Percentiles rank a stretch among this genome's conserved stretches.
Conservation (phyloP, 2,797 vertebrate genomes). For the Sebastes taczanowskii region DNA sequence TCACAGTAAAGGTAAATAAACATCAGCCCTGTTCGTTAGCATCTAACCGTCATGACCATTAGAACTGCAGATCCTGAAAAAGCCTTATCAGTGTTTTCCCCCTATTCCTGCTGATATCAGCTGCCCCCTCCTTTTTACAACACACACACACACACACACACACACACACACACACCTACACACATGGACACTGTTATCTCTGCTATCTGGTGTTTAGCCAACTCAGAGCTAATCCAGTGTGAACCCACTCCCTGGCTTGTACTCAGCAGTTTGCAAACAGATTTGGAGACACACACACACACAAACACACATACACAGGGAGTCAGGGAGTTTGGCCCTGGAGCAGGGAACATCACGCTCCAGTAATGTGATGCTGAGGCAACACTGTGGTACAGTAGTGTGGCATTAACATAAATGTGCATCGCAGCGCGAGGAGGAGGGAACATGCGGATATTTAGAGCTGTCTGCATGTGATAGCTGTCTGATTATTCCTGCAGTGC, state of each 20-base stretch:
- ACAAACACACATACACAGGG: slow-evolving; percentile 40
- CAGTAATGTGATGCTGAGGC: slow-evolving; percentile 80
- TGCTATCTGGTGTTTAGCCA: slow-evolving; percentile 78
- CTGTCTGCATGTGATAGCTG: slow-evolving; percentile 53
- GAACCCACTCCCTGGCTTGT: slow-evolving; percentile 74
- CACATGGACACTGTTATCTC: slow-evolving; percentile 64
- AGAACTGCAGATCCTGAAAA: slow-evolving; percentile 59
- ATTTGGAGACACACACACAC: slow-evolving; percentile 52
- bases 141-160: slow-evolving; percentile 30
- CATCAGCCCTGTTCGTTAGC: slow-evolving; percentile 41
- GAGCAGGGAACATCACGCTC: slow-evolving; percentile 81
- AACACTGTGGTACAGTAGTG: slow-evolving; percentile 61
- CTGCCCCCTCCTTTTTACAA: slow-evolving; percentile 16
- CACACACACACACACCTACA: slow-evolving; percentile 30
- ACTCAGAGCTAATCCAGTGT: slow-evolving; percentile 79
- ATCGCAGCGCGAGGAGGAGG: slow-evolving; percentile 45
- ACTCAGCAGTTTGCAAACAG: slow-evolving; percentile 81
- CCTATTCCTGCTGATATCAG: slow-evolving; percentile 75
- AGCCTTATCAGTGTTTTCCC: slow-evolving; percentile 73
- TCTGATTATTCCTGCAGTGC: slow-evolving; percentile 45
- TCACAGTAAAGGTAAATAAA: slow-evolving; percentile 46
- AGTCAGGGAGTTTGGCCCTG: slow-evolving; percentile 68
- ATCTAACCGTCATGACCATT: slow-evolving; percentile 54
- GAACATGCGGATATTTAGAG: slow-evolving; percentile 45
- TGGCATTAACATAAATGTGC: slow-evolving; percentile 72